Percentiles rank a stretch among this genome's conserved stretches.
phyloP scores from a whole-genome alignment of 1,140 invertebrate species.

The Drosophila busckii region DNA sequence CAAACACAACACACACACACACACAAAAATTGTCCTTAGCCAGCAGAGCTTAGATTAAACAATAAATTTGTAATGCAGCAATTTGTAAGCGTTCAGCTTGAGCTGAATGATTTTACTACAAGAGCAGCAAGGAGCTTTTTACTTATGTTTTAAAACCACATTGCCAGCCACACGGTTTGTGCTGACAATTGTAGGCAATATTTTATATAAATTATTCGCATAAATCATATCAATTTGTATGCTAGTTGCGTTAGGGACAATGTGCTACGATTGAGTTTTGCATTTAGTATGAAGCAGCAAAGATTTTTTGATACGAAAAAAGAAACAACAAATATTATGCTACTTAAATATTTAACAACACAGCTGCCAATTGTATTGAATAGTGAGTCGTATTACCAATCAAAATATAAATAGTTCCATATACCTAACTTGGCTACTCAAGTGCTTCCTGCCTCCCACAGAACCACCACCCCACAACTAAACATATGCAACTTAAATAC shows the following conservation, averaged over 20 bases:
- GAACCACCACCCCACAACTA: conserved; percentile 27
- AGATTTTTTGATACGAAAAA: conserved; percentile 9
- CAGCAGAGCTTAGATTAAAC: too few species aligned
- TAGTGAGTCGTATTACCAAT: conserved; percentile 27
- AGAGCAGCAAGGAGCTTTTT: too few species aligned
- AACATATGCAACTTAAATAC: conserved; percentile 18
- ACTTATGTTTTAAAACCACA: not conserved
- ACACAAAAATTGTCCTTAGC: conserved; percentile 23
- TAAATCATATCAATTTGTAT: conserved; percentile 7
- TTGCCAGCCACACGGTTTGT: conserved; percentile 1
- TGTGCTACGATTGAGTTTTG: conserved; percentile 20
- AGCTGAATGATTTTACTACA: too few species aligned
- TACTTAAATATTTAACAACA: conserved; percentile 21
- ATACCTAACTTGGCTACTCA: conserved; percentile 63
- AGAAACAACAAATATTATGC: too few species aligned
- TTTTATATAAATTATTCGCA: conserved; percentile 22
- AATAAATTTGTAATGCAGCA: conserved; percentile 4
- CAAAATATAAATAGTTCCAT: conserved; percentile 30
- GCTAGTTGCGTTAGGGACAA: conserved; percentile 22
- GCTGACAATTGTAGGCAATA: conserved; percentile 19
- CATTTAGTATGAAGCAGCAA: conserved; percentile 32
- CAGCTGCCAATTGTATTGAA: conserved; percentile 52
- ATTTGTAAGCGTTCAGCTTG: conserved; percentile 35
- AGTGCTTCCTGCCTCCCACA: conserved; percentile 62
- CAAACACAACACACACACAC: too few species aligned